Conservation (phyloP, 2,113 vertebrate genomes). For the Stomatorhinus ivindoensis region DNA sequence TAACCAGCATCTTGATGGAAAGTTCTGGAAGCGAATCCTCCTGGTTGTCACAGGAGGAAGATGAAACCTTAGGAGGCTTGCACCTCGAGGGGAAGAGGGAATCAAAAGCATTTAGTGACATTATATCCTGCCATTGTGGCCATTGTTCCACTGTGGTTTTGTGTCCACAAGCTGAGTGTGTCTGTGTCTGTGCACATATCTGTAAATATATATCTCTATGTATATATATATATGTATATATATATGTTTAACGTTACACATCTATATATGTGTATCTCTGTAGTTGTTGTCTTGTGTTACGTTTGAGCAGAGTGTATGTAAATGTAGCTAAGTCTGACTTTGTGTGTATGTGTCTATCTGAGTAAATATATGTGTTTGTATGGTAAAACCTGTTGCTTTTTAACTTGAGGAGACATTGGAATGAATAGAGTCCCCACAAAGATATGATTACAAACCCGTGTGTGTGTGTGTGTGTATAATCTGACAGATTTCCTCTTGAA, state of each 20-base stretch:
- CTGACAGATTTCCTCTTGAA: neutral
- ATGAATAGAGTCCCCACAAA: neutral
- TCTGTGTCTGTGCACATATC: neutral
- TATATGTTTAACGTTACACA: neutral
- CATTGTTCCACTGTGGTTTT: neutral
- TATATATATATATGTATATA: neutral
- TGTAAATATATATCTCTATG: neutral
- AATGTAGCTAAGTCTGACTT: neutral
- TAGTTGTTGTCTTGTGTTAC: neutral
- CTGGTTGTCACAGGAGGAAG: neutral
- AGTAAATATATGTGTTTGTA: neutral
- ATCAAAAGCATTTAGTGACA: neutral
- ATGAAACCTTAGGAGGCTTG: conserved; percentile 7
- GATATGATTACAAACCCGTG: neutral
- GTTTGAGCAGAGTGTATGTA: neutral
- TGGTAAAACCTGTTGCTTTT: neutral
- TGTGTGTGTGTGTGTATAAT: neutral
- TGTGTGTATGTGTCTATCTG: neutral
- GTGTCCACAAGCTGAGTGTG: neutral
- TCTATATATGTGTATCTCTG: neutral
- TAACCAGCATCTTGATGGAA: neutral
- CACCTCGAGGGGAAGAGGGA: neutral
- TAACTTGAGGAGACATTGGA: neutral
- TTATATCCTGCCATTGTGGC: neutral
- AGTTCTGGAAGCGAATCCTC: neutral